Evolutionary conservation across 1,140 invertebrate genomes (phyloP).

Genomic region (Andrena cerasifolii): DNA sequence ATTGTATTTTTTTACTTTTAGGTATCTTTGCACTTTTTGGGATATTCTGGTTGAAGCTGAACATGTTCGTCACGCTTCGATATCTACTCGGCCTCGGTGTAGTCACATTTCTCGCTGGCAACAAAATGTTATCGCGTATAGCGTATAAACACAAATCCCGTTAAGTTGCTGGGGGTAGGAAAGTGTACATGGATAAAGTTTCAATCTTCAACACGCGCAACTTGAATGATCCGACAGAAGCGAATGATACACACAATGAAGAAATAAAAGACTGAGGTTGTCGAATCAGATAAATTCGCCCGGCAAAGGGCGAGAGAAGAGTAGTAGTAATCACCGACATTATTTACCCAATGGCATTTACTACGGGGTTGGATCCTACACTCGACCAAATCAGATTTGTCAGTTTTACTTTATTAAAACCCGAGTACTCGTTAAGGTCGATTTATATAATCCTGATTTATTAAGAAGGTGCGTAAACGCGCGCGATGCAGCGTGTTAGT

Average conservation of each 20-base stretch:
- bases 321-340: neutral
- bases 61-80: conserved; percentile 98
- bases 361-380: no score
- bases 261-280: neutral
- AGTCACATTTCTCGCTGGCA: conserved; percentile 96
- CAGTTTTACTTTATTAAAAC: conserved; percentile 10
- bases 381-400: neutral
- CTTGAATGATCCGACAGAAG: neutral
- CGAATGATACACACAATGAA: neutral
- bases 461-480: no score
- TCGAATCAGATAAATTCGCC: neutral
- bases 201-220: neutral
- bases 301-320: no score
- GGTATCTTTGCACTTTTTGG: conserved; percentile 94
- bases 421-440: neutral
- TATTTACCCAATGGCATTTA: no score
- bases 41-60: conserved; percentile 94
- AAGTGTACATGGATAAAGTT: neutral
- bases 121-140: conserved; percentile 91
- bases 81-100: conserved; percentile 92
- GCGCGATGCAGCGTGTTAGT: neutral
- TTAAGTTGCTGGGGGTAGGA: neutral
- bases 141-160: conserved; percentile 82
- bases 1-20: conserved; percentile 77
- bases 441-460: no score